Evolutionary conservation across 2,888 invertebrate species (phyloP).

Genomic region (Myopa tessellatipennis): DNA sequence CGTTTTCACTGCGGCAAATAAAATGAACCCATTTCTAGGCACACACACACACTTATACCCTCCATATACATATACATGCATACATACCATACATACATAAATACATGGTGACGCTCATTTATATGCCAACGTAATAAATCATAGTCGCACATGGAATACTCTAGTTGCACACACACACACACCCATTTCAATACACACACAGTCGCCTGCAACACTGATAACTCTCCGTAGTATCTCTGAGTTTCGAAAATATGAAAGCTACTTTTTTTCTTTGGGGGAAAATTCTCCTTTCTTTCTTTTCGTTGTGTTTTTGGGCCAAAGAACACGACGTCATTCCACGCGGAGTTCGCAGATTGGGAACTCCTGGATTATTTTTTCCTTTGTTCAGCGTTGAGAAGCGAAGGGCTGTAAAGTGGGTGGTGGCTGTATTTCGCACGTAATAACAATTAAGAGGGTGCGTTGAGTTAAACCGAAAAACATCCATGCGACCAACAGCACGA

Average conservation of each 20-base stretch:
- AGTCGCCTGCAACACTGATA: neutral
- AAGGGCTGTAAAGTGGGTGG: neutral
- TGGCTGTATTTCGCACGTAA: neutral
- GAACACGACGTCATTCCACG: no score
- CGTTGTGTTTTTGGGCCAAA: no score
- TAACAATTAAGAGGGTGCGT: neutral
- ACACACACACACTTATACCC: neutral
- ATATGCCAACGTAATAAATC: slow-evolving; percentile 31
- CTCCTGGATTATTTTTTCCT: no score
- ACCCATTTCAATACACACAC: neutral
- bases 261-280: neutral
- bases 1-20: neutral
- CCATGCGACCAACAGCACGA: neutral
- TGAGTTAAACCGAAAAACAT: neutral
- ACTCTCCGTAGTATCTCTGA: neutral
- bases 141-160: slow-evolving; percentile 38
- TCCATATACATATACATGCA: neutral
- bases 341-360: no score
- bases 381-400: neutral
- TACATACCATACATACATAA: neutral
- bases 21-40: neutral
- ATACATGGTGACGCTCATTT: slow-evolving; percentile 36
- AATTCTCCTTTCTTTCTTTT: no score
- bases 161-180: slow-evolving; percentile 7
- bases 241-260: neutral